phyloP scores from a whole-genome alignment of 2,797 vertebrate genomes.

The Melanotaenia nigrans region DNA sequence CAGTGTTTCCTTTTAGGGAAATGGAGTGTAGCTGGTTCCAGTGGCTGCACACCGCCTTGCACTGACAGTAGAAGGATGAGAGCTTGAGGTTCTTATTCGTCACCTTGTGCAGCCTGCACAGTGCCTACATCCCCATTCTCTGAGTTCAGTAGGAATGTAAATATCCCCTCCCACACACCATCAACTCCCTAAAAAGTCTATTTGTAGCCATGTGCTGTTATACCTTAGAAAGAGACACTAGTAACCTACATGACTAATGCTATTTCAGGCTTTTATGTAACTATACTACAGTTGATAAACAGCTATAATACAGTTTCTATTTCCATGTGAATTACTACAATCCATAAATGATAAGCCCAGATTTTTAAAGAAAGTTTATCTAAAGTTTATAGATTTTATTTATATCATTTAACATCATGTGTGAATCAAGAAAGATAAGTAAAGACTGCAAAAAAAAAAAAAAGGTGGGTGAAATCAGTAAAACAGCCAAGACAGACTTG shows the following conservation, averaged over 20 bases:
- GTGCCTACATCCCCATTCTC: slow-evolving; percentile 19
- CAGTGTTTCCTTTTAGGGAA: slow-evolving; percentile 86
- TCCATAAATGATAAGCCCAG: neutral
- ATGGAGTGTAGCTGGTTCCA: slow-evolving; percentile 80
- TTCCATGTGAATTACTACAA: neutral
- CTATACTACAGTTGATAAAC: neutral
- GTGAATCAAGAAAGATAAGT: neutral
- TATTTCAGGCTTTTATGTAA: slow-evolving; percentile 47
- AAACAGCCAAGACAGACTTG: slow-evolving; percentile 9
- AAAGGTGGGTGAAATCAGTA: neutral
- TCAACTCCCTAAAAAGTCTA: slow-evolving; percentile 56
- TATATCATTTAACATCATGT: neutral
- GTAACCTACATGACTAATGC: slow-evolving; percentile 55
- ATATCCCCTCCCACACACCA: slow-evolving; percentile 48
- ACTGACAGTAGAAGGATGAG: slow-evolving; percentile 39
- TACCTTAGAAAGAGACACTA: slow-evolving; percentile 31
- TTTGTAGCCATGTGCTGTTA: slow-evolving; percentile 59
- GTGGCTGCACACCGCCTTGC: slow-evolving; percentile 45
- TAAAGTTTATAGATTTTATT: too few species aligned
- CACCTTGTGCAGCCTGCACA: slow-evolving; percentile 44
- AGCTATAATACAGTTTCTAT: neutral
- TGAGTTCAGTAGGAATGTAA: slow-evolving; percentile 66
- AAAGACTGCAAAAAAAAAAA: neutral
- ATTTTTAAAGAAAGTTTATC: neutral
- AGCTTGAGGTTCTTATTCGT: slow-evolving; percentile 79